Conservation (phyloP, 1,140 invertebrate species). For the Euschistus heros region DNA sequence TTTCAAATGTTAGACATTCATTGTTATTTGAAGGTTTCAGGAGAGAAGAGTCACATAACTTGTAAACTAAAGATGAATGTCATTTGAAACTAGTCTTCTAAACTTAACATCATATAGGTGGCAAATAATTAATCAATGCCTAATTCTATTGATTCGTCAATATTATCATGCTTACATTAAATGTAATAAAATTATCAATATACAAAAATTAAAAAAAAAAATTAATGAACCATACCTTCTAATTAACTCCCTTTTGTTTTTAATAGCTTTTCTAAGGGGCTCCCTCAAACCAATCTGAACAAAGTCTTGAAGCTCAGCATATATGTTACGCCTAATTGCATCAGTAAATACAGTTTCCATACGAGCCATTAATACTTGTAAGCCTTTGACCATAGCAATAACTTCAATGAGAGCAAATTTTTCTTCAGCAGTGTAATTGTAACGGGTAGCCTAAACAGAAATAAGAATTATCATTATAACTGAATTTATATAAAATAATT, state of each 20-base stretch:
- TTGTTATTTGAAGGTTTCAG: too few species aligned
- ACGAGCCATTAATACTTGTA: constrained; percentile 92
- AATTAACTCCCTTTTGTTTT: constrained; percentile 96
- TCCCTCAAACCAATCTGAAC: constrained; percentile 84
- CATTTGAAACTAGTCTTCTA: too few species aligned
- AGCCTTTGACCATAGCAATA: constrained; percentile 98
- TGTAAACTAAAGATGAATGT: too few species aligned
- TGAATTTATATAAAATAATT: not conserved
- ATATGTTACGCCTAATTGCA: constrained; percentile 88
- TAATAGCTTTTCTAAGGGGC: constrained; percentile 90
- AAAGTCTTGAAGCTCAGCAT: constrained; percentile 95
- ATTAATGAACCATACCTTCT: constrained; percentile 48
- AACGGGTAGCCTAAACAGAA: constrained; percentile 62
- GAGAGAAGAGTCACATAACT: too few species aligned
- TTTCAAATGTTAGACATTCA: too few species aligned
- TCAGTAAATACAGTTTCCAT: constrained; percentile 98
- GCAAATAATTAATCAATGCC: too few species aligned
- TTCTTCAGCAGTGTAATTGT: constrained; percentile 96
- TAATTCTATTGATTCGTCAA: too few species aligned
- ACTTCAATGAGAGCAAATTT: constrained; percentile 98
- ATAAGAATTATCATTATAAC: not conserved
- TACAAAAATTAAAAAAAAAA: too few species aligned
- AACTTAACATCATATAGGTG: too few species aligned
- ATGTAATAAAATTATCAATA: too few species aligned
- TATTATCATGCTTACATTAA: too few species aligned